Conservation (phyloP, 92 coral and sea anemone genomes). For the Porites evermanni region DNA sequence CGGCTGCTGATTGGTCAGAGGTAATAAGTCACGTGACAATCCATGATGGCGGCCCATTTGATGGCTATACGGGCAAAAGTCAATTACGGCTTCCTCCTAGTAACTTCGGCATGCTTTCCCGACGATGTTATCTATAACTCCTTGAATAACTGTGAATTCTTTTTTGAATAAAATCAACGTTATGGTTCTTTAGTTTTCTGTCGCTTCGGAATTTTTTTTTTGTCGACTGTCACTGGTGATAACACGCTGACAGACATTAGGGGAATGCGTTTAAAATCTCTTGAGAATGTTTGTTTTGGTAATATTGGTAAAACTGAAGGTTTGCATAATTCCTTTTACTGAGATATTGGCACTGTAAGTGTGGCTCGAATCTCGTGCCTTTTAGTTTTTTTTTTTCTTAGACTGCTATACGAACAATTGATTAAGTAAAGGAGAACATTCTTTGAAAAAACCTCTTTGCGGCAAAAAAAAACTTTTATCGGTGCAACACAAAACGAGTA, state of each 20-base stretch:
- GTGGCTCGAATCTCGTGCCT: not conserved
- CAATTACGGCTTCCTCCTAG: slow-evolving; percentile 57
- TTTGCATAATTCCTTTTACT: slow-evolving; percentile 16
- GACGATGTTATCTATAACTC: slow-evolving; percentile 20
- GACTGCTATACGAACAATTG: not conserved
- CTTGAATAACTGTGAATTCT: not conserved
- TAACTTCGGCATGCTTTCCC: not conserved
- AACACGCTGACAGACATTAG: slow-evolving; percentile 18
- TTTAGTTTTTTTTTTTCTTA: not conserved
- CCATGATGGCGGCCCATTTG: slow-evolving; percentile 79
- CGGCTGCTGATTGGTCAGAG: slow-evolving; percentile 77
- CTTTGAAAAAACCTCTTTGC: not conserved
- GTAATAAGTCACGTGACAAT: slow-evolving; percentile 80
- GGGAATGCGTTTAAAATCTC: slow-evolving; percentile 33
- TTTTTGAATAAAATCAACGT: not conserved
- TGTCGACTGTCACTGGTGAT: not conserved
- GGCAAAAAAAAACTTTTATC: not conserved
- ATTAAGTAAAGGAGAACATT: not conserved
- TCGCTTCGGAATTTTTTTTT: not conserved
- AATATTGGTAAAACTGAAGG: slow-evolving; percentile 19
- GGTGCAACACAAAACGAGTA: slow-evolving; percentile 7
- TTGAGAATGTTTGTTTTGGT: slow-evolving; percentile 50
- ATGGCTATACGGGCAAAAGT: slow-evolving; percentile 49
- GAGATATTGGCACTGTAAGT: slow-evolving; percentile 8
- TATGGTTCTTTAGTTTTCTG: not conserved